phyloP scores from a whole-genome alignment of 2,888 invertebrate genomes.

The Coleophora flavipennella region DNA sequence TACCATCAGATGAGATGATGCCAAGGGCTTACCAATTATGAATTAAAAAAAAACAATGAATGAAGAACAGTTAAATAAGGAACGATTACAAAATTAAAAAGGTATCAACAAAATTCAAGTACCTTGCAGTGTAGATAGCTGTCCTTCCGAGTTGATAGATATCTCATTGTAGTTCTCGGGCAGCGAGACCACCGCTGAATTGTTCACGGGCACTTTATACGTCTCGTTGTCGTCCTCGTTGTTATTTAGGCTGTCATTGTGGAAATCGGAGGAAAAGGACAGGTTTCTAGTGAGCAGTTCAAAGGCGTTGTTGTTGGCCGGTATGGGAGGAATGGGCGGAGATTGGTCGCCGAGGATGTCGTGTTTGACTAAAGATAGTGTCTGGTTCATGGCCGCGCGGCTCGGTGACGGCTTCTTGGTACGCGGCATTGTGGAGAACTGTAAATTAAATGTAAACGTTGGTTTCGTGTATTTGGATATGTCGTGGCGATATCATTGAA shows the following conservation, averaged over 20 bases:
- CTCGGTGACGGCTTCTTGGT: constrained; percentile 67
- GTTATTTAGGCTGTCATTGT: constrained; percentile 65
- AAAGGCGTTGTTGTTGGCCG: constrained; percentile 48
- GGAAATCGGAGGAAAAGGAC: constrained; percentile 64
- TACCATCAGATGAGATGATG: too few species aligned
- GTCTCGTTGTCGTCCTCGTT: constrained; percentile 57
- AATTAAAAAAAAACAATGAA: too few species aligned
- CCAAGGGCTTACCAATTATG: too few species aligned
- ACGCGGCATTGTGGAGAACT: constrained; percentile 77
- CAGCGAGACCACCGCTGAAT: constrained; percentile 43
- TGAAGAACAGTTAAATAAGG: neutral
- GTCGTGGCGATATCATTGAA: too few species aligned
- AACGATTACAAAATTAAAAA: neutral
- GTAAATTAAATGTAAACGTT: constrained; percentile 14
- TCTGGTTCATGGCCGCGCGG: constrained; percentile 50
- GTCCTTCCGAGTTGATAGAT: constrained; percentile 59
- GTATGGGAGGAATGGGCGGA: constrained; percentile 23
- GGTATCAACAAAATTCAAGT: constrained; percentile 9
- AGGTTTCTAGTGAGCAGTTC: constrained; percentile 61
- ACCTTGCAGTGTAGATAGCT: constrained; percentile 64
- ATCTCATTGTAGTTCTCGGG: constrained; percentile 67
- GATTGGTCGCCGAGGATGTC: constrained; percentile 45
- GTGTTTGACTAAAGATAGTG: constrained; percentile 56
- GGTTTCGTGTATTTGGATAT: too few species aligned
- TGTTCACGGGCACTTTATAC: constrained; percentile 62